These are phyloP conservation scores for Latrodectus geometricus DNA, from an alignment of 1,140 invertebrate genomes.

Conservation along the genomic window DNA sequence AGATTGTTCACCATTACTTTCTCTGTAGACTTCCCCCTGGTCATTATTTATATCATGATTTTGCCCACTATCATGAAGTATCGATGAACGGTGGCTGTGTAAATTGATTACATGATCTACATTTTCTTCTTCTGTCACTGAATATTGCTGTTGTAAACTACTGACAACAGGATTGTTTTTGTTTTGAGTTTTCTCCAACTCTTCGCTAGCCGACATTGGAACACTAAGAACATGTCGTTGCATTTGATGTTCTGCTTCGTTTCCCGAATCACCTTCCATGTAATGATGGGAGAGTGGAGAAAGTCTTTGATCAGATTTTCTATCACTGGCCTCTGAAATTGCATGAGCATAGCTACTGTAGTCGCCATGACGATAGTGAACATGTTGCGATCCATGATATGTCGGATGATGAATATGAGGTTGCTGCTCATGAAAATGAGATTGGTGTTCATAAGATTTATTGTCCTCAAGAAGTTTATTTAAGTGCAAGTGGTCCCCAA, in stretches of 20 bases:
- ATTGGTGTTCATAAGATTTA: slow-evolving; percentile 15
- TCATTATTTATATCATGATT: neutral
- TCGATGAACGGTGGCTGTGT: slow-evolving; percentile 15
- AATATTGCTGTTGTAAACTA: slow-evolving; percentile 30
- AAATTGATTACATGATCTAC: slow-evolving; percentile 27
- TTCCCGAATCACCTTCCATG: neutral
- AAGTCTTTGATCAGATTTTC: neutral
- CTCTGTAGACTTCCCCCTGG: neutral
- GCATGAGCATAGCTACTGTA: slow-evolving; percentile 10
- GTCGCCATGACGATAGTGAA: slow-evolving; percentile 21
- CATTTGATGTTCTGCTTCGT: neutral
- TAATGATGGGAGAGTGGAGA: neutral
- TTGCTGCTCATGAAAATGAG: slow-evolving; percentile 28
- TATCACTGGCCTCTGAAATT: slow-evolving; percentile 6
- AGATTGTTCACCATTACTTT: neutral
- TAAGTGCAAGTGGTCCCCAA: slow-evolving; percentile 23
- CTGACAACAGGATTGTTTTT: slow-evolving; percentile 6
- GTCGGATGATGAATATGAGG: slow-evolving; percentile 35
- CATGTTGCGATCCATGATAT: neutral
- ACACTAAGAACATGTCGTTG: neutral
- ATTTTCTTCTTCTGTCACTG: slow-evolving; percentile 7
- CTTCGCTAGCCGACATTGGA: neutral
- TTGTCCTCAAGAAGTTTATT: slow-evolving; percentile 6
- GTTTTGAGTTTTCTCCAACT: neutral
- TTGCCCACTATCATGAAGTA: slow-evolving; percentile 2